phyloP scores from a whole-genome alignment of 2,888 invertebrate genomes.

The Eristalis pertinax region DNA sequence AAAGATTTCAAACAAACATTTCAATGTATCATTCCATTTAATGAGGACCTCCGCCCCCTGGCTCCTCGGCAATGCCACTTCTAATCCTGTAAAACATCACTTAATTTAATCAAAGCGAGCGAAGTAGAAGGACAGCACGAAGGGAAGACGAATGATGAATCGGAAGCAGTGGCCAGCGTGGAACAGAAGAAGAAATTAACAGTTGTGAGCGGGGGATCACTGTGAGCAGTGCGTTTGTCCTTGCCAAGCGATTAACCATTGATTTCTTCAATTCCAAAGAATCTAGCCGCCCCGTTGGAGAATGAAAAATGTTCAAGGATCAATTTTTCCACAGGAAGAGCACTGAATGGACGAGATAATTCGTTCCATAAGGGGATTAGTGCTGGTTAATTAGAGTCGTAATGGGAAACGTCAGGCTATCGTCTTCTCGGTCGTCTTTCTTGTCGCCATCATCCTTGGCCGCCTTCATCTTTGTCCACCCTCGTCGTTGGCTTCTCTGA shows the following conservation, averaged over 20 bases:
- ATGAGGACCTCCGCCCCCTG: constrained; percentile 23
- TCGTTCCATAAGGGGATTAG: constrained; percentile 61
- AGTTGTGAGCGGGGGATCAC: constrained; percentile 17
- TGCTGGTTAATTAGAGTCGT: constrained; percentile 70
- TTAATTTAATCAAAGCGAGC: constrained; percentile 67
- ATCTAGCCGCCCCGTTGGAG: neutral
- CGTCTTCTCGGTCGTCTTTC: neutral
- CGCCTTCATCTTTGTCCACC: neutral
- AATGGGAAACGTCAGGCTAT: constrained; percentile 51
- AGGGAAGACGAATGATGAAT: constrained; percentile 5
- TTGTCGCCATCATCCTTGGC: neutral
- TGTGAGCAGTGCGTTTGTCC: constrained; percentile 31
- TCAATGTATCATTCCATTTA: constrained; percentile 56
- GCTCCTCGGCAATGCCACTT: neutral
- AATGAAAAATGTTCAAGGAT: constrained; percentile 54
- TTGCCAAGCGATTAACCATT: constrained; percentile 62
- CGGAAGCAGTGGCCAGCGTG: neutral
- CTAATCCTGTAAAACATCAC: constrained; percentile 66
- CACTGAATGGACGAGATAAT: constrained; percentile 56
- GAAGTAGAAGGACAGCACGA: constrained; percentile 22
- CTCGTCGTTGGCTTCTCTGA: neutral
- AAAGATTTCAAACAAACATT: constrained; percentile 43
- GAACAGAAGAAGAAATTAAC: constrained; percentile 34
- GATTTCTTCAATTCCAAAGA: constrained; percentile 42
- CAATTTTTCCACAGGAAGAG: constrained; percentile 51